These are phyloP conservation scores for Eupithecia vulgata DNA, from an alignment of 2,888 invertebrate genomes.

Conservation along the genomic window DNA sequence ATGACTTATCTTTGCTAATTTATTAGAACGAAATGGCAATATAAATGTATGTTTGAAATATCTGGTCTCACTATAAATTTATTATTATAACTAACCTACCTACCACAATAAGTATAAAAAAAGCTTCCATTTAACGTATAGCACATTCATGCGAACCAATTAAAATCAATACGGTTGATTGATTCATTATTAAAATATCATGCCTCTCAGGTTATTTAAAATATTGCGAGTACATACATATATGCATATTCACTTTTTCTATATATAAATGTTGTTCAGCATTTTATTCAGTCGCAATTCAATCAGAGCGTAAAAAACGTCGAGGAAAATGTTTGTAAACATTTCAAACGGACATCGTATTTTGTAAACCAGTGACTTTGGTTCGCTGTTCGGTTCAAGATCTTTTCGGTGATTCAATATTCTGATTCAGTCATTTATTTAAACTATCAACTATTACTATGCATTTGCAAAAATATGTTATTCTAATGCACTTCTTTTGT, in stretches of 20 bases:
- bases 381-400: conserved; percentile 2
- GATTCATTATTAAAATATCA: conserved; percentile 10
- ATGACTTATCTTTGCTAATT: no score
- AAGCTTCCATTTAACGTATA: not conserved
- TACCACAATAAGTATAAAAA: no score
- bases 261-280: conserved; percentile 18
- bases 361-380: conserved; percentile 26
- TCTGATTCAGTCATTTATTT: not conserved
- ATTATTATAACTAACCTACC: no score
- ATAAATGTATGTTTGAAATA: no score
- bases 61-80: no score
- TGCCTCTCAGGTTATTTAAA: conserved; percentile 5
- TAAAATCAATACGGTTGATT: conserved; percentile 1
- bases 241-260: conserved; percentile 12
- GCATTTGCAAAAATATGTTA: not conserved
- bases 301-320: conserved; percentile 22
- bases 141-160: conserved; percentile 3
- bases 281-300: conserved; percentile 31
- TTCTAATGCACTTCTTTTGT: not conserved
- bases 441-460: not conserved
- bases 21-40: no score
- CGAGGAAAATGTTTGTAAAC: conserved; percentile 35
- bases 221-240: conserved; percentile 11
- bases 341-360: conserved; percentile 30
- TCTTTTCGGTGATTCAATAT: not conserved